Base-by-base conservation (phyloP, 35 echinoderm and acorn worm genomes). In the Apostichopus californicus region DNA sequence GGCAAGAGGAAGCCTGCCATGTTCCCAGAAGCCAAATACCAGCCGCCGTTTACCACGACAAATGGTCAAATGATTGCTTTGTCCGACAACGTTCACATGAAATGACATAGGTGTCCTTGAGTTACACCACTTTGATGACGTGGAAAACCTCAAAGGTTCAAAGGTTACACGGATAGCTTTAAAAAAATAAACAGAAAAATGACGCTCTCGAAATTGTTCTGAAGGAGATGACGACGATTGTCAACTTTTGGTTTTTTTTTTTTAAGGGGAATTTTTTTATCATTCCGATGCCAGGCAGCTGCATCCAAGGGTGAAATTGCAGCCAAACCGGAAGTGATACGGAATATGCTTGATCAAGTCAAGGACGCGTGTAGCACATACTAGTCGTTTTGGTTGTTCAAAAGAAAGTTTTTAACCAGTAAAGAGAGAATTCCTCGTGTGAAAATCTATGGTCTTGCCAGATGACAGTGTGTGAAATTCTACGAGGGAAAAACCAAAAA, bases 21-120 rank as follows among this genome's bases (percentile, higher is more conserved):
- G 73, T 92, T 92, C 26, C 56, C 93, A 57, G 95, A 96, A 81
- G 90, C 92, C 11, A 94, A 99, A 46, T 96, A 96, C 80, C 94
- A 96, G 46, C 87, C 94, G 9, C 92, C 94, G 7, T 88, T 92
- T 56, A 96, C 94, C 18, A 95, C 95, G 25, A 93, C 86, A 12
- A 99, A 99, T 65, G 97, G 97, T 79, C 95, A 96, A 77, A 99
- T 93, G 63, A 94, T 95, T 71, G 84, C 95, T 5, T 92, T 99
- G 88, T 94, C 92, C 60, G 96, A 98, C 24, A 98, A 92, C 68
- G 90, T 98, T 4, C 89, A 91, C 73, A 91, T 91, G 86, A 89
- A 89, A 89, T 89, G 86, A 89, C 63, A 89, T 12, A 72, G 86
- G 24, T 6, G 58, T 58, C 57, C 54, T 4, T 23, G 57, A 59